phyloP scores from a whole-genome alignment of 2,888 invertebrate genomes.

The Augochlorella aurata region DNA sequence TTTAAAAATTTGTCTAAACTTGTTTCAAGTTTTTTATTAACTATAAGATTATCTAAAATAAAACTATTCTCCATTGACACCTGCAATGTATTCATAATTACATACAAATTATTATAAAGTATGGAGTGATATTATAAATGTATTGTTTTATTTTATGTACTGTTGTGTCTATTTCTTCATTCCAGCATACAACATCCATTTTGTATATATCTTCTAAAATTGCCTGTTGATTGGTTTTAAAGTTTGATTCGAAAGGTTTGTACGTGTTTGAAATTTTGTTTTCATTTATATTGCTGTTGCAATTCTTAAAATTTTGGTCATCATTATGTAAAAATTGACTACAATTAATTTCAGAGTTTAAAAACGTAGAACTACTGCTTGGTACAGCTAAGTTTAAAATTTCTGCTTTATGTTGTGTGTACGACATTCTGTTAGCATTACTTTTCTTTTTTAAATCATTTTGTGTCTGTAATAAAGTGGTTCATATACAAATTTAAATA shows the following conservation, averaged over 20 bases:
- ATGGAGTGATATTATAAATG: slow-evolving; percentile 17
- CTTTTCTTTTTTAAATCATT: slow-evolving; percentile 26
- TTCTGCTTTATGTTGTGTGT: slow-evolving; percentile 28
- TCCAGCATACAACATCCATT: slow-evolving; percentile 69
- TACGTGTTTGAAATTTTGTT: slow-evolving; percentile 20
- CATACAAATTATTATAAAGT: neutral
- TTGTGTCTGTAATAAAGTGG: slow-evolving; percentile 32
- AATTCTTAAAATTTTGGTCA: slow-evolving; percentile 36
- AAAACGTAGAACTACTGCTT: neutral
- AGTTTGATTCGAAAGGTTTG: slow-evolving; percentile 26
- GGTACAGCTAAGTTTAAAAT: slow-evolving; percentile 17
- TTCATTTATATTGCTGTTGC: slow-evolving; percentile 27
- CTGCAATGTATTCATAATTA: slow-evolving; percentile 28
- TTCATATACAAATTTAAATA: neutral
- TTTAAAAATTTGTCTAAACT: slow-evolving; percentile 68
- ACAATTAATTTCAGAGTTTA: slow-evolving; percentile 17
- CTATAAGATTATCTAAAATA: slow-evolving; percentile 54
- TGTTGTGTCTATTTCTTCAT: slow-evolving; percentile 44
- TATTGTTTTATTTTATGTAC: slow-evolving; percentile 15
- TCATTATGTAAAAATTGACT: slow-evolving; percentile 11
- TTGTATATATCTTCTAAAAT: slow-evolving; percentile 70
- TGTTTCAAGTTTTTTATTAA: slow-evolving; percentile 61
- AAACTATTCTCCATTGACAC: slow-evolving; percentile 7
- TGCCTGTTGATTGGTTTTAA: slow-evolving; percentile 60
- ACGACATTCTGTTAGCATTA: neutral